Evolutionary conservation across 2,888 invertebrate species (phyloP), one percentile per base, ranked within the genome.

Genomic region (Caenorhabditis zanzibari): DNA sequence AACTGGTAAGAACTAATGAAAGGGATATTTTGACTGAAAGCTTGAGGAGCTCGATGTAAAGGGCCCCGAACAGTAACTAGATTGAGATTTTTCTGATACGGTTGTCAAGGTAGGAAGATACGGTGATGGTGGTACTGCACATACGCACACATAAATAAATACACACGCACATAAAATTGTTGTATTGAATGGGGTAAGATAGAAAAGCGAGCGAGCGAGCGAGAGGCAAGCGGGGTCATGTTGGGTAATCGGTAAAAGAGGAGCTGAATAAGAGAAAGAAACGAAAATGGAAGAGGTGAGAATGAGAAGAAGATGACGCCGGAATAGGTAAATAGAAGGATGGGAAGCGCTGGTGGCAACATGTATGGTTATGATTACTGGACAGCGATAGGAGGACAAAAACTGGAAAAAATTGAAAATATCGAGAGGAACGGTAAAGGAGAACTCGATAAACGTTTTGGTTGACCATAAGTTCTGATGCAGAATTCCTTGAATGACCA

Each of bases 241-340:
- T 74, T 74, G 54, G 74, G 74, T 47, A 71, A 56, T 59, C 71
- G 71, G 71, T 56, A 71, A 59, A 56, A 58, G 71, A 71, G 47
- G 47, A 47, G 63, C 58, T 54, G 66, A n/a, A 7, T 5, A 22
- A 68, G 22, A 54, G 28, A 32, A 49, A 44, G 54, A 22, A 41
- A 22, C 54, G 24, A 38, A 49, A 26, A 54, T 10, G 14, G 38
- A 35, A 38, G 35, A 56, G 22, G 68, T 54, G 35, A 54, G 44
- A 68, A 24, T 12, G 5, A n/a, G 10, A 10, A 59, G 59, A 28
- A 56, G 28, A 35, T 16, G 19, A n/a, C 19, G 28, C 44, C 47
- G 52, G 66, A 66, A 66, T 63, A 44, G 63, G 63, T 63, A 63
- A 63, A 63, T 63, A 63, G 44, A 63, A 44, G 28, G 68, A 68